phyloP scores from a whole-genome alignment of 2,113 vertebrate species.

The Egretta garzetta region DNA sequence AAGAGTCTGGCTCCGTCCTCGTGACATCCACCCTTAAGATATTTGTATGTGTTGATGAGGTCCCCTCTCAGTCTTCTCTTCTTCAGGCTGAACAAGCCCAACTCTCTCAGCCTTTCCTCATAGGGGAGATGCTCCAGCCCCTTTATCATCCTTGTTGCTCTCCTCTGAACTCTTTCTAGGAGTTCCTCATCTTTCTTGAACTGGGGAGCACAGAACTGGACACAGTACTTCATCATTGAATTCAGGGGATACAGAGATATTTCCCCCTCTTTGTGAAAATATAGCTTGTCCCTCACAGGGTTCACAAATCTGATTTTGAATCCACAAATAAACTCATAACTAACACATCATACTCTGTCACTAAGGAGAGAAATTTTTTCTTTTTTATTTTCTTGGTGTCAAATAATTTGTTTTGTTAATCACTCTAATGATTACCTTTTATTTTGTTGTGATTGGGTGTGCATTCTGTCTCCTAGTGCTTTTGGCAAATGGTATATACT shows the following conservation, averaged over 20 bases:
- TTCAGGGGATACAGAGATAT: not conserved
- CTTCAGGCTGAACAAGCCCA: too few species aligned
- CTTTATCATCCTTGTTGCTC: too few species aligned
- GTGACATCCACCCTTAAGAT: too few species aligned
- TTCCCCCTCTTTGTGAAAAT: not conserved
- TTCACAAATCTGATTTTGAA: not conserved
- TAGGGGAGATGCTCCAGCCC: too few species aligned
- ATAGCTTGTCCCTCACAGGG: not conserved
- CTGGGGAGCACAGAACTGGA: too few species aligned
- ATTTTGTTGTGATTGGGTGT: not conserved
- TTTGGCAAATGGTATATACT: not conserved
- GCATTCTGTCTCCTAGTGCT: not conserved
- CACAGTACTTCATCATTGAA: not conserved
- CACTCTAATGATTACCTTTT: not conserved
- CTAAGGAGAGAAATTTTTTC: not conserved
- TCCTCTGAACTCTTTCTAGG: too few species aligned
- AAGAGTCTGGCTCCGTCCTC: too few species aligned
- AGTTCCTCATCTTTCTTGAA: too few species aligned
- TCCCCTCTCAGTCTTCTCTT: too few species aligned
- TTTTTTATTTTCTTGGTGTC: not conserved
- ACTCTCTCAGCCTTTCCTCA: too few species aligned
- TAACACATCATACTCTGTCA: not conserved
- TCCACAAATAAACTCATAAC: not conserved
- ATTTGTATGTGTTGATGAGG: too few species aligned
- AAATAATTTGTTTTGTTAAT: not conserved